phyloP scores from a whole-genome alignment of 2,113 vertebrate species.

The Stegostoma tigrinum region DNA sequence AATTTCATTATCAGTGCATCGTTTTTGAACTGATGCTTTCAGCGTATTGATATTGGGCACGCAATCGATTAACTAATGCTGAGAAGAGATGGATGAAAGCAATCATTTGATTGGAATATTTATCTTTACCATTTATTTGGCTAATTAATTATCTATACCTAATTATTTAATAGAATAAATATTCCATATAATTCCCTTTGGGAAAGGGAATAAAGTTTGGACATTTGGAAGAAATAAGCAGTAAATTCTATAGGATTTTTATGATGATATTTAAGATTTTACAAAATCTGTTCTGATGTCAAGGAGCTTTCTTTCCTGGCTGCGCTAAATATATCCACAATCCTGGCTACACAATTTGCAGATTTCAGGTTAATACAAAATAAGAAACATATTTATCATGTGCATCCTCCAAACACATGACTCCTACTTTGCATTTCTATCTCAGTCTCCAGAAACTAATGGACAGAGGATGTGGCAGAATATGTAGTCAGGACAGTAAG shows the following conservation, averaged over 20 bases:
- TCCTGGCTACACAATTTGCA: not conserved
- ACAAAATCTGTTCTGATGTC: not conserved
- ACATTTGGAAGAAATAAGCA: not conserved
- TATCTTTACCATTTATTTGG: conserved; percentile 12
- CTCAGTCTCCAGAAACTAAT: not conserved
- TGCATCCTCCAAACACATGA: not conserved
- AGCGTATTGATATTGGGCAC: not conserved
- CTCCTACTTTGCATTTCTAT: not conserved
- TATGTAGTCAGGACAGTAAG: not conserved
- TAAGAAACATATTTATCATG: not conserved
- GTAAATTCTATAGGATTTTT: not conserved
- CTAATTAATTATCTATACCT: not conserved
- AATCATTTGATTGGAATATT: conserved; percentile 21
- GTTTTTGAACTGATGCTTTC: not conserved
- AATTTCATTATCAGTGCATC: conserved; percentile 15
- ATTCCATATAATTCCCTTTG: not conserved
- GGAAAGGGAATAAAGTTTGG: not conserved
- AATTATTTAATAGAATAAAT: not conserved
- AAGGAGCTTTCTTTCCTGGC: not conserved
- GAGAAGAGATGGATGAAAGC: not conserved
- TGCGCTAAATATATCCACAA: not conserved
- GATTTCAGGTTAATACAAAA: not conserved
- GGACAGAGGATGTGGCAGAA: not conserved
- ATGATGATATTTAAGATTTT: not conserved
- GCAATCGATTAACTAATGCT: not conserved